These are phyloP conservation scores for Chrysogorgia sp. DNA, from an alignment of 92 coral and sea anemone species.

Conservation along the genomic window DNA sequence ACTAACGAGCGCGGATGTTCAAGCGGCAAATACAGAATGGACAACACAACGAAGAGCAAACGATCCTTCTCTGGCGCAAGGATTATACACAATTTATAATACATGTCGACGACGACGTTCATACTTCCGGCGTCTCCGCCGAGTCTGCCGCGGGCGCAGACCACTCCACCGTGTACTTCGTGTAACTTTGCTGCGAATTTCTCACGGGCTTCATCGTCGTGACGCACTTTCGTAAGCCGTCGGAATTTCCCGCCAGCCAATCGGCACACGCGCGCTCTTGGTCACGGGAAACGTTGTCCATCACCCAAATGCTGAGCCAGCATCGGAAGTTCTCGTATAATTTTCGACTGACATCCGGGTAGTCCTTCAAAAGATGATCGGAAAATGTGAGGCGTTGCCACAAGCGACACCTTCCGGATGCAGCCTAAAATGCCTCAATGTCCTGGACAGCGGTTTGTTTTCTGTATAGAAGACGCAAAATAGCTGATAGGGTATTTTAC, in stretches of 20 bases:
- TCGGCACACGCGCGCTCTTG: slow-evolving; percentile 74
- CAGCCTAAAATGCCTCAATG: not conserved
- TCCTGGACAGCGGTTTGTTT: too few relatives aligned
- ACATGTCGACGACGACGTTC: too few relatives aligned
- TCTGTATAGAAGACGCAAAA: too few relatives aligned
- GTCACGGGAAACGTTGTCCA: slow-evolving; percentile 76
- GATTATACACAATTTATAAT: too few relatives aligned
- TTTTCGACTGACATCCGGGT: slow-evolving; percentile 77
- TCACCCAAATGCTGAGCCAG: slow-evolving; percentile 82
- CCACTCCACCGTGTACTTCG: slow-evolving; percentile 85
- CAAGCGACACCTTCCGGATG: not conserved
- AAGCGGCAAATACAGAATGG: too few relatives aligned
- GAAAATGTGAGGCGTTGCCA: not conserved
- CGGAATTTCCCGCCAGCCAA: slow-evolving; percentile 90
- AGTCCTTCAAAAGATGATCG: slow-evolving; percentile 60
- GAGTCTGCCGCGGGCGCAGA: slow-evolving; percentile 48
- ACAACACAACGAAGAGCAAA: too few relatives aligned
- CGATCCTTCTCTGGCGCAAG: too few relatives aligned
- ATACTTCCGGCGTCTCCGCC: slow-evolving; percentile 17
- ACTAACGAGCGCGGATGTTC: too few relatives aligned
- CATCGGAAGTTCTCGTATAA: slow-evolving; percentile 81
- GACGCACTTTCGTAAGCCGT: slow-evolving; percentile 85
- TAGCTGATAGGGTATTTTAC: too few relatives aligned
- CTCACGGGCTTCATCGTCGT: slow-evolving; percentile 73
- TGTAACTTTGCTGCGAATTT: slow-evolving; percentile 67